Conservation (phyloP, 2,797 vertebrate genomes). For the Acipenser oxyrinchus region DNA sequence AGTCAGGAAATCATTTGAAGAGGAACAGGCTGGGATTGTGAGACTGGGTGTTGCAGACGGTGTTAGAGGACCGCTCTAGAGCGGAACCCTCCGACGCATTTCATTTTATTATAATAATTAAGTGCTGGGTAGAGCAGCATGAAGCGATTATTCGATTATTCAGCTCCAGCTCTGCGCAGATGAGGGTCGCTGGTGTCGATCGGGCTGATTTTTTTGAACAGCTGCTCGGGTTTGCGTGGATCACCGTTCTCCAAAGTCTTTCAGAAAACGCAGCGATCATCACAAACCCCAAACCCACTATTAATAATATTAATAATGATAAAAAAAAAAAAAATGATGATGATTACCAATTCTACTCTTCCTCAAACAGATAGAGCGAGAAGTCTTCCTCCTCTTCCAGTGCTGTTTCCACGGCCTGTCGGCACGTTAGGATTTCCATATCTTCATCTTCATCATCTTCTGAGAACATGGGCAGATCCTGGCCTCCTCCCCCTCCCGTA, state of each 20-base stretch:
- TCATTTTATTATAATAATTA: too few species aligned
- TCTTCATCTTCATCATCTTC: slow-evolving; percentile 3
- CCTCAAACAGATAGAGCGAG: slow-evolving; percentile 13
- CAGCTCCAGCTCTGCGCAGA: not conserved
- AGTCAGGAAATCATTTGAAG: too few species aligned
- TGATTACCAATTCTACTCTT: slow-evolving; percentile 7
- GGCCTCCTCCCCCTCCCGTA: slow-evolving; percentile 7
- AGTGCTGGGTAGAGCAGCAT: too few species aligned
- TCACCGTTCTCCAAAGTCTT: slow-evolving; percentile 2
- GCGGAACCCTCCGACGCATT: too few species aligned
- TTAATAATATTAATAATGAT: not conserved
- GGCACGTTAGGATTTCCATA: slow-evolving; percentile 19
- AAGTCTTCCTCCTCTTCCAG: slow-evolving; percentile 12
- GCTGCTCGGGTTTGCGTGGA: not conserved
- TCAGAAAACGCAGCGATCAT: not conserved
- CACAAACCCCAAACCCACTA: not conserved
- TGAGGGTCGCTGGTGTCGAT: too few species aligned
- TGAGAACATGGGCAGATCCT: not conserved
- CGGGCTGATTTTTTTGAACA: not conserved
- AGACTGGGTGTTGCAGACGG: too few species aligned
- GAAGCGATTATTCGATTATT: not conserved
- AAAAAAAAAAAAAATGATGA: not conserved
- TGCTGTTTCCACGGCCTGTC: slow-evolving; percentile 7
- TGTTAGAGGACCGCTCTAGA: too few species aligned
- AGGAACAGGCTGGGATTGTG: too few species aligned